phyloP scores from a whole-genome alignment of 2,888 invertebrate genomes.

The Coenonympha arcania region DNA sequence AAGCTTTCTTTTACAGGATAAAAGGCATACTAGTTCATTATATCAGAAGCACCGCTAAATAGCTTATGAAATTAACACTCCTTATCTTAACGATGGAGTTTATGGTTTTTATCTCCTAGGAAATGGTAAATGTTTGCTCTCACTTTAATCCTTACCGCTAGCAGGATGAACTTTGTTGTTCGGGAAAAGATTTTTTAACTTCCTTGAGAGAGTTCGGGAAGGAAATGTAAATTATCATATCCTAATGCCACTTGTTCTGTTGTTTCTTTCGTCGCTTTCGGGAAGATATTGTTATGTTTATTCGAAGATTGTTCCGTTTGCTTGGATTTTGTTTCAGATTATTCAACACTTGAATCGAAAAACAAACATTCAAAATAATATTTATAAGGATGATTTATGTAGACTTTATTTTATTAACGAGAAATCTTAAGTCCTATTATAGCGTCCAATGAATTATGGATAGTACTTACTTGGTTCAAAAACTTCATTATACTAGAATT shows the following conservation, averaged over 20 bases:
- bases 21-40: conserved; percentile 31
- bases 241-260: conserved; percentile 6
- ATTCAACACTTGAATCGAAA: too few relatives aligned
- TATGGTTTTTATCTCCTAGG: conserved; percentile 53
- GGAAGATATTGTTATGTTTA: background rate
- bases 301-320: background rate
- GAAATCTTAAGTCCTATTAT: too few relatives aligned
- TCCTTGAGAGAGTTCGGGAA: conserved; percentile 12
- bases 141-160: conserved; percentile 35
- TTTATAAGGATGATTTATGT: too few relatives aligned
- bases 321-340: too few relatives aligned
- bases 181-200: conserved; percentile 8
- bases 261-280: background rate
- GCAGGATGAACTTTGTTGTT: conserved; percentile 11
- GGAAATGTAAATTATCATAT: conserved; percentile 13
- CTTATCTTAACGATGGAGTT: conserved; percentile 52
- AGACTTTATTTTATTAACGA: too few relatives aligned
- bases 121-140: conserved; percentile 52
- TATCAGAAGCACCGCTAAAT: conserved; percentile 45
- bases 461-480: too few relatives aligned
- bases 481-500: too few relatives aligned
- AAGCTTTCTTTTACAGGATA: conserved; percentile 28
- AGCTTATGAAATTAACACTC: conserved; percentile 54
- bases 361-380: too few relatives aligned
- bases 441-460: too few relatives aligned